These are phyloP conservation scores for Sphaerophoria rueppellii DNA, from an alignment of 2,888 invertebrate genomes.

Conservation along the genomic window DNA sequence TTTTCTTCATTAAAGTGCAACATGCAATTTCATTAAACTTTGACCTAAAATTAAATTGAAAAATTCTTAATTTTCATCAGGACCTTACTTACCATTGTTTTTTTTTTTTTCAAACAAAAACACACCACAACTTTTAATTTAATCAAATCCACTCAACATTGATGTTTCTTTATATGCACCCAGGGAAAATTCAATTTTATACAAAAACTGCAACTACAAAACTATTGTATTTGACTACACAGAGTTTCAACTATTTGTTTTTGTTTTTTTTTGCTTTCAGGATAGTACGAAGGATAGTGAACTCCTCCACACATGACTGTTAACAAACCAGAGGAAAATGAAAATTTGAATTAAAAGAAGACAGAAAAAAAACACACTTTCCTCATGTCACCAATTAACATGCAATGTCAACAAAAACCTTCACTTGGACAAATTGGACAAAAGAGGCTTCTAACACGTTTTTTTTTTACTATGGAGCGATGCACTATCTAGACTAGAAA, in stretches of 20 bases:
- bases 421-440: constrained; percentile 53
- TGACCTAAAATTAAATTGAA: neutral
- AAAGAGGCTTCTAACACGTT: constrained; percentile 39
- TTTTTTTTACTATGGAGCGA: neutral
- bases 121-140: constrained; percentile 7
- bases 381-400: constrained; percentile 61
- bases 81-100: neutral
- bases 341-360: neutral
- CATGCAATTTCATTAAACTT: too few relatives aligned
- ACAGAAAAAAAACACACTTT: constrained; percentile 37
- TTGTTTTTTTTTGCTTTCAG: neutral
- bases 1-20: too few relatives aligned
- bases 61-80: neutral
- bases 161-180: constrained; percentile 1
- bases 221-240: neutral
- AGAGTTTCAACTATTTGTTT: neutral
- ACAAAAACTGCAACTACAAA: neutral
- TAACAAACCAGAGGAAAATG: constrained; percentile 1
- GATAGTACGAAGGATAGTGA: neutral
- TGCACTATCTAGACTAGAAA: neutral
- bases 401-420: constrained; percentile 65
- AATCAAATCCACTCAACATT: neutral
- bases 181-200: neutral
- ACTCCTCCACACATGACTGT: neutral
- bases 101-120: neutral